Percentiles rank a stretch among this genome's conserved stretches.
Evolutionary conservation across 2,113 vertebrate species (phyloP).

Genomic region (Tenrec ecaudatus): DNA sequence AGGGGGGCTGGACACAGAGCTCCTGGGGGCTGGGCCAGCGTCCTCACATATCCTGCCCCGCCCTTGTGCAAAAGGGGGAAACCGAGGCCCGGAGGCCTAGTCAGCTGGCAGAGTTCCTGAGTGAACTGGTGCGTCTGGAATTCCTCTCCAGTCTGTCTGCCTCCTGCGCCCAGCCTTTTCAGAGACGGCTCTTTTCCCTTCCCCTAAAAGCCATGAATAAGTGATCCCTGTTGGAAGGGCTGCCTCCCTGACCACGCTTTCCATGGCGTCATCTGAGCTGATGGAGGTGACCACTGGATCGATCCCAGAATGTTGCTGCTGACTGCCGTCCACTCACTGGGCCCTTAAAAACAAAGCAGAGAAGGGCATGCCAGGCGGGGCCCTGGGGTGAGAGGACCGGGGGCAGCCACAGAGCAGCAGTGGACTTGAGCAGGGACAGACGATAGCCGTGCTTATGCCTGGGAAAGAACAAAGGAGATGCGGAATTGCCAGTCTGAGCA

Average conservation of each 20-base stretch:
- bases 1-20: too few relatives aligned
- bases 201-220: neutral
- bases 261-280: neutral
- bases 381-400: fast-evolving
- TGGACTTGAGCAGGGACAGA: neutral
- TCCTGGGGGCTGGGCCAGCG: too few relatives aligned
- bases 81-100: too few relatives aligned
- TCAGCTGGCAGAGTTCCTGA: too few relatives aligned
- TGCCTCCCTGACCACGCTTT: neutral
- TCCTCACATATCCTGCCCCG: too few relatives aligned
- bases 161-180: neutral
- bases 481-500: neutral
- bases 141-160: neutral
- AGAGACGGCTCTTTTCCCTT: neutral
- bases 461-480: neutral
- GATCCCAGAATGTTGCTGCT: neutral
- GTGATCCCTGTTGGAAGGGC: neutral
- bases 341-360: neutral
- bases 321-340: neutral
- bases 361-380: neutral
- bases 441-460: neutral
- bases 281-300: neutral
- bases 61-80: too few relatives aligned
- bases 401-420: neutral
- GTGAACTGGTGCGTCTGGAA: neutral